Base-by-base conservation (phyloP, 1,140 invertebrate species). In the Tetramorium simillimum region DNA sequence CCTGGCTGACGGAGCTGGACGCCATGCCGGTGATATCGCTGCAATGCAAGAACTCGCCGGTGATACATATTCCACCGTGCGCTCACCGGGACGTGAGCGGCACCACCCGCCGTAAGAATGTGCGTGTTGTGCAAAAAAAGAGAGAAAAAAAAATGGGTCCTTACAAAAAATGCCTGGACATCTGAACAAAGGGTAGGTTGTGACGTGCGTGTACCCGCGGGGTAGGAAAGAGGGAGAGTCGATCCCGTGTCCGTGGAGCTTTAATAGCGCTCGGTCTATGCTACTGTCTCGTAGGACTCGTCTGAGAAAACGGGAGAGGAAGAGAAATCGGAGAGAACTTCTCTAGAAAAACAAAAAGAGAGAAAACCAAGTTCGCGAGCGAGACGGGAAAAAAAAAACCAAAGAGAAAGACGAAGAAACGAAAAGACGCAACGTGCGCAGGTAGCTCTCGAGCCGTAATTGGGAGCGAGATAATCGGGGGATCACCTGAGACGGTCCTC, bases 1-100 rank as follows among this genome's bases (percentile, higher is more conserved):
- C 96, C 91, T 97, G 96, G 90, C 96, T 97, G 24, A 97, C 96
- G 14, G 96, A 97, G 90, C 96, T 97, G 9, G 96, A 97, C 89
- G 96, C 96, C 96, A 97, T 97, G 60, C 93, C 91, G 82, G 92
- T 91, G 53, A 93, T 88, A 53, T 93, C 93, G 80, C 93, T 93
- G 87, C 12, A 70, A 84, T n/a, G 18, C 9, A 85, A 82, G 2
- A 67, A 40, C 7, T 2, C 10, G 5, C 43, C n/a, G 46, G 28
- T 82, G 9, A 72, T 2, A 51, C 3, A 14, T n/a, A 21, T 18
- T 46, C 14, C 14, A 0, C 49, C n/a, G 40, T 53, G 33, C 14
- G 24, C 6, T 6, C n/a, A n/a, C 14, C 14, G 16, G 0, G 5
- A 16, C 46, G 43, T 33, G 18, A 58, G 28, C 43, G 2, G 60